Conservation (phyloP, 2,797 vertebrate genomes). For the Liasis olivaceus region DNA sequence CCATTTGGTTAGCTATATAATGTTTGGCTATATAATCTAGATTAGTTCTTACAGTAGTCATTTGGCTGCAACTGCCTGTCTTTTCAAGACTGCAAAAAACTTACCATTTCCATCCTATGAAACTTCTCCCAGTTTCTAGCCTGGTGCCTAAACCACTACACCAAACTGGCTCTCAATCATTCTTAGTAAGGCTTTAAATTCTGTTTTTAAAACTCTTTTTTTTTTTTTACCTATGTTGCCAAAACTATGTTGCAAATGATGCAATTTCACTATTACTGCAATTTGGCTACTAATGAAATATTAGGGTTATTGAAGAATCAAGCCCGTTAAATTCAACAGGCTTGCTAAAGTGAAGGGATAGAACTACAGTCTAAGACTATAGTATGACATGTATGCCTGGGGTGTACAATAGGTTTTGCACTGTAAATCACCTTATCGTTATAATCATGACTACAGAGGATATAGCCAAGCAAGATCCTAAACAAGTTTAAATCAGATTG, state of each 20-base stretch:
- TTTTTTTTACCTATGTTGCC: not conserved
- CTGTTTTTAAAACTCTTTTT: not conserved
- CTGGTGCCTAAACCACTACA: not conserved
- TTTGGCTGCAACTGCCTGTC: not conserved
- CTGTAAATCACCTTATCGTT: not conserved
- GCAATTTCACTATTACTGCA: not conserved
- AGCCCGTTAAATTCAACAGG: not conserved
- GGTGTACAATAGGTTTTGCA: not conserved
- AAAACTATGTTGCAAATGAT: not conserved
- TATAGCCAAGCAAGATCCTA: not conserved
- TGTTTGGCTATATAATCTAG: not conserved
- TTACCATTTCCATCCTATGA: not conserved
- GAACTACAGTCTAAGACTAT: not conserved
- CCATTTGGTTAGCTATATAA: not conserved
- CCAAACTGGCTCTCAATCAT: not conserved
- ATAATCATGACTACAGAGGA: not conserved
- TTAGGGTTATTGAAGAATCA: not conserved
- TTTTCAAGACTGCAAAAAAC: not conserved
- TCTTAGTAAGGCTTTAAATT: not conserved
- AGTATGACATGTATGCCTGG: not conserved
- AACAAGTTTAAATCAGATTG: not conserved
- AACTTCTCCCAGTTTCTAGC: not conserved
- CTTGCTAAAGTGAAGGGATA: not conserved
- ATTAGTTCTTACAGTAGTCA: not conserved
- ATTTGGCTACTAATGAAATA: not conserved